Evolutionary conservation across 2,797 vertebrate genomes (phyloP).

Genomic region (Linurgus olivaceus): DNA sequence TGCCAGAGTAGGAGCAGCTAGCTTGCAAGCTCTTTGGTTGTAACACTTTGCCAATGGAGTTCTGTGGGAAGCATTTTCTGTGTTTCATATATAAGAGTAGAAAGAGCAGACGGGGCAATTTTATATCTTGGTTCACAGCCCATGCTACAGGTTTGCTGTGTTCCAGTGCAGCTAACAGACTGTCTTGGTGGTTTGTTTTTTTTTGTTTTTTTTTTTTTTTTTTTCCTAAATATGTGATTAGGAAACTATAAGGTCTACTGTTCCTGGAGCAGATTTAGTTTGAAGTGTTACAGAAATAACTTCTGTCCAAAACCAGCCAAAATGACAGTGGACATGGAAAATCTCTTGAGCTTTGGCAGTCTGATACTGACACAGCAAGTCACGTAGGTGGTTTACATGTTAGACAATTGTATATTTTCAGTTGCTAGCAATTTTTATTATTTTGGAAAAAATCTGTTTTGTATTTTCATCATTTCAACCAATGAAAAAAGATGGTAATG

Average conservation of each 20-base stretch:
- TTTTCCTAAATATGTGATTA: not conserved
- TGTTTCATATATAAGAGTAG: not conserved
- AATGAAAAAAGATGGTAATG: not conserved
- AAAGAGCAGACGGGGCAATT: not conserved
- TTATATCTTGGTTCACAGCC: not conserved
- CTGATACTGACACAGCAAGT: not conserved
- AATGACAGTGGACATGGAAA: not conserved
- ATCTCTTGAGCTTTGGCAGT: not conserved
- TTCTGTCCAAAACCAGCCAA: not conserved
- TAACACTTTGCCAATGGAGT: not conserved
- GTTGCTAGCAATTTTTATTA: not conserved
- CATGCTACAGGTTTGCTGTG: not conserved
- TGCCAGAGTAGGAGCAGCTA: not conserved
- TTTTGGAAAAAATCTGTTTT: not conserved
- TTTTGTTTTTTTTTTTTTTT: not conserved
- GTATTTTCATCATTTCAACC: not conserved
- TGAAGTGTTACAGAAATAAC: slow-evolving; percentile 29
- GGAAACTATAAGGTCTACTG: not conserved
- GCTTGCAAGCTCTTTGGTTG: not conserved
- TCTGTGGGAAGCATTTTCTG: not conserved
- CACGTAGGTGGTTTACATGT: not conserved
- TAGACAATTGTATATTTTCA: not conserved
- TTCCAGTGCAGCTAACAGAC: not conserved
- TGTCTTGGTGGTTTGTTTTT: not conserved
- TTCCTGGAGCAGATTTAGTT: slow-evolving; percentile 3